These are phyloP conservation scores for Neotoxoptera formosana DNA, from an alignment of 1,140 invertebrate genomes.

Conservation along the genomic window DNA sequence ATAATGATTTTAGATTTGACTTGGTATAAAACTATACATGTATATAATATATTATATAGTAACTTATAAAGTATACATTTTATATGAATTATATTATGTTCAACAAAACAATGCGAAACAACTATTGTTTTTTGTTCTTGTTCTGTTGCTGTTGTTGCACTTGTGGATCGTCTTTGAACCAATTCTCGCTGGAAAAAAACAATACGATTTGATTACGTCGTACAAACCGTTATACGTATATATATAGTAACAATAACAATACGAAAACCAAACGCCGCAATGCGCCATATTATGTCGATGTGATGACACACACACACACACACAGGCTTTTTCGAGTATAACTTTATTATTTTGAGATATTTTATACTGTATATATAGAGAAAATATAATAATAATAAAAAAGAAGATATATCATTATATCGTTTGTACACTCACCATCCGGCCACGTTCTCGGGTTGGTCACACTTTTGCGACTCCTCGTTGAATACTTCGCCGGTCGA, in stretches of 20 bases:
- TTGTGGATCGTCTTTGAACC: constrained; percentile 77
- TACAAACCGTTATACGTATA: background rate
- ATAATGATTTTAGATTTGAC: constrained; percentile 39
- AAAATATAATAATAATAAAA: background rate
- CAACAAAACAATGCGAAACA: background rate
- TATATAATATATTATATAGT: background rate
- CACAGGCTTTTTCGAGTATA: background rate
- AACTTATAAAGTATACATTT: constrained; percentile 17
- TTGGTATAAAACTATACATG: background rate
- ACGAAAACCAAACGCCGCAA: background rate
- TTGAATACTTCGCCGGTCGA: constrained; percentile 87
- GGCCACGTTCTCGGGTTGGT: constrained; percentile 84
- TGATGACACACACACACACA: background rate
- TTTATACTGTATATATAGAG: background rate
- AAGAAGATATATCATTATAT: background rate
- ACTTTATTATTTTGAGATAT: background rate
- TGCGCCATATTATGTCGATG: background rate
- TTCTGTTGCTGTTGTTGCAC: constrained; percentile 52
- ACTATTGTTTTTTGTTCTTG: constrained; percentile 56
- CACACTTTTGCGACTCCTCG: constrained; percentile 80
- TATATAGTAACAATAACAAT: background rate
- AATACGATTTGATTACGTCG: background rate
- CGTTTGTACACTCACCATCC: constrained; percentile 74
- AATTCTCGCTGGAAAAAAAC: constrained; percentile 76
- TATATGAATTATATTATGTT: background rate